phyloP scores from a whole-genome alignment of 2,888 invertebrate species.

The Ashinkailepas kermadecensis region DNA sequence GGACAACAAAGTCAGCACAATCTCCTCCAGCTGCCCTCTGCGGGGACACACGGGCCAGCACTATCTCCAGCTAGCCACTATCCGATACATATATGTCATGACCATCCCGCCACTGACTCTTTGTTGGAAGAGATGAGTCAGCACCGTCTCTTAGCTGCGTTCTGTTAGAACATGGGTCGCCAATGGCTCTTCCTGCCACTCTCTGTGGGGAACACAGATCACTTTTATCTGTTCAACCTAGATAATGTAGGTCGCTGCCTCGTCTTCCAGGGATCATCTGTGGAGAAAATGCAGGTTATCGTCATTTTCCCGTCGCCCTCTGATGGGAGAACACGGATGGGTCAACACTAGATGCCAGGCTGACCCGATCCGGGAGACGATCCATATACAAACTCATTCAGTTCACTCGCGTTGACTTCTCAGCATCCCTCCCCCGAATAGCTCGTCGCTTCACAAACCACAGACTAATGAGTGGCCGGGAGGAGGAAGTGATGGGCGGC shows the following conservation, averaged over 20 bases:
- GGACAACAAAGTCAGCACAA: no score
- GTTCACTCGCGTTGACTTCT: no score
- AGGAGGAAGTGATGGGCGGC: neutral
- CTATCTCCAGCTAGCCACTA: no score
- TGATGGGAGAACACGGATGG: neutral
- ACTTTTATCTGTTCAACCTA: neutral
- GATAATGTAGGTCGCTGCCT: no score
- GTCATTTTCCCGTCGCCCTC: neutral
- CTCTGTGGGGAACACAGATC: neutral
- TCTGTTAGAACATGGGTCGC: slow-evolving; percentile 24
- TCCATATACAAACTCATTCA: no score
- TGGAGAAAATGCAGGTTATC: no score
- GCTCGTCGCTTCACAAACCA: neutral
- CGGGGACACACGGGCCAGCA: neutral
- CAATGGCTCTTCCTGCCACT: slow-evolving; percentile 27
- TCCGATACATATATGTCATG: neutral
- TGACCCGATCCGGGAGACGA: no score
- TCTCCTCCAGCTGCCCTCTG: no score
- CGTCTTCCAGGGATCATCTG: no score
- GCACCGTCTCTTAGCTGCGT: neutral
- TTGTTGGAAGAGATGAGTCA: no score
- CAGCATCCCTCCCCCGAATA: no score
- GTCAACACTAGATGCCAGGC: no score
- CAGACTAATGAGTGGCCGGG: neutral
- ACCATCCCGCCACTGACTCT: neutral